A percentile compares a stretch with the other conserved stretches of the same genome.
Evolutionary conservation across 2,113 vertebrate genomes (phyloP).

Genomic region (Pachycephala philippinensis): DNA sequence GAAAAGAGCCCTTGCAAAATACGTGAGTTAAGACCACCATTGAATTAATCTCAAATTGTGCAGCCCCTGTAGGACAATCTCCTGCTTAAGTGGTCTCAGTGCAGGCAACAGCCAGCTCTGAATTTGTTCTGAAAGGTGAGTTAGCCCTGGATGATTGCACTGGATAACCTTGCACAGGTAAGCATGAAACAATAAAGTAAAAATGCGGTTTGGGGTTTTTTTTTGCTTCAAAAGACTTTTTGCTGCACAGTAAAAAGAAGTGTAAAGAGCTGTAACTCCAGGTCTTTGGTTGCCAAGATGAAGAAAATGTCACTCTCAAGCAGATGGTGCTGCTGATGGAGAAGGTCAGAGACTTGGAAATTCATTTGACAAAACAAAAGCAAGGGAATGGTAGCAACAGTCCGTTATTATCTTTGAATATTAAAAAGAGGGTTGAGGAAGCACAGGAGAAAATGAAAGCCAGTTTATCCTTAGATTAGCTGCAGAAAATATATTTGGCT

Average conservation of each 20-base stretch:
- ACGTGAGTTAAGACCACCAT: background rate
- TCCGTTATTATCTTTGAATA: background rate
- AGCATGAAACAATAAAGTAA: background rate
- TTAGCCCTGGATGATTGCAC: background rate
- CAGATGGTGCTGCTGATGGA: slow-evolving; percentile 33
- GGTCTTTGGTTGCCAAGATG: slow-evolving; percentile 2
- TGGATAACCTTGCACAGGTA: background rate
- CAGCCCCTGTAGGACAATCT: background rate
- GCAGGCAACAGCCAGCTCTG: background rate
- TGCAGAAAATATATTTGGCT: background rate
- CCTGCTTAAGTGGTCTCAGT: background rate
- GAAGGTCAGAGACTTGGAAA: slow-evolving; percentile 33
- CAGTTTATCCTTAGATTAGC: background rate
- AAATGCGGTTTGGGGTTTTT: background rate
- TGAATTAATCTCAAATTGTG: background rate
- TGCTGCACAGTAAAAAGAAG: background rate
- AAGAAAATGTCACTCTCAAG: slow-evolving; percentile 44
- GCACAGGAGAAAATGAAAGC: background rate
- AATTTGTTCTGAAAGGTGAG: background rate
- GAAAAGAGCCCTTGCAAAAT: background rate
- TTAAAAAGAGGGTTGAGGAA: background rate
- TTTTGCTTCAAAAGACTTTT: background rate
- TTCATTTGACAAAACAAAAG: background rate
- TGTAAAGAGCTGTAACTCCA: background rate
- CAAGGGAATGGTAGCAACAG: background rate